Base-by-base conservation (phyloP, 2,113 vertebrate genomes). In the Rhipidura dahli region DNA sequence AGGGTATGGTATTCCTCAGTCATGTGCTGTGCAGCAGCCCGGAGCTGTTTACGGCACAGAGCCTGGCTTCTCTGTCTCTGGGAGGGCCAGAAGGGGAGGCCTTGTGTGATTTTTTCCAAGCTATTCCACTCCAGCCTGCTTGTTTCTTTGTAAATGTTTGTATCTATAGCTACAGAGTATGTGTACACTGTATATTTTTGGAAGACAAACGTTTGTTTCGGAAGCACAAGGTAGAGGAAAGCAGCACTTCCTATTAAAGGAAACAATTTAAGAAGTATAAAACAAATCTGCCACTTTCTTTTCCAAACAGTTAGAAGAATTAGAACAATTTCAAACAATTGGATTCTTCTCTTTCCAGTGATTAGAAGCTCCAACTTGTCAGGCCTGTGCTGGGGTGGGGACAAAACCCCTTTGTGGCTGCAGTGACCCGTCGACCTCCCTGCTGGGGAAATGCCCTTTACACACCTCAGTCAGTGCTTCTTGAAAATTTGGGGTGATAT, bases 211-310 rank as follows among this genome's bases (percentile, higher is more conserved):
- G 9, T 89, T 72, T 80, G 44, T 57, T 64, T 72, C 4, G 7
- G 59, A 95, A 77, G 88, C 61, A 63, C 90, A 57, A 44, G 68
- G 85, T 71, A 51, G 85, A 31, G 30, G 20, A 71, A 86, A 91
- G 54, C 73, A 81, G 93, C 88, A 54, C 80, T 89, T 87, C 85
- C 94, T 57, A 93, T 88, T 91, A 93, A 84, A 83, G 91, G 96
- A 86, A 83, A 61, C 76, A 45, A 30, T 83, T 44, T 42, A 53
- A 95, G 47, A 87, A 80, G 54, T 27, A 2, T 70, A 3, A 59
- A 59, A 18, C 22, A 37, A 20, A 42, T 45, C 40, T 69, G 45
- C 33, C 0, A 1, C 57, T 78, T 80, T 65, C 2, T 83, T 56
- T 68, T 49, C 44, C 2, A 1, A 54, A 19, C 30, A 47, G 17